These are phyloP conservation scores for Pygoscelis adeliae DNA, from an alignment of 2,113 vertebrate genomes.

Conservation along the genomic window DNA sequence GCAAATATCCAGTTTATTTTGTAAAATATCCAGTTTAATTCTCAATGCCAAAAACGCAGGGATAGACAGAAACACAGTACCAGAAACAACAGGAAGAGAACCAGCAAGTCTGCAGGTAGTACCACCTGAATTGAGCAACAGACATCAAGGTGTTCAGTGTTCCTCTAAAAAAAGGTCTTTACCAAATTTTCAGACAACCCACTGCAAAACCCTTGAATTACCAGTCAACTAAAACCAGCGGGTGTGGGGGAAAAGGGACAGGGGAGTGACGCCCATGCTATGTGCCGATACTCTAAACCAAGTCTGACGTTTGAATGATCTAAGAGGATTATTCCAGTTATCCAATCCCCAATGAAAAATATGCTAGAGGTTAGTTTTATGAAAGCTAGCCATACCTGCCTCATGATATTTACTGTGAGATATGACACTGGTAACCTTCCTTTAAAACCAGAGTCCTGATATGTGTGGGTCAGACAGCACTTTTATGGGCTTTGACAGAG, in stretches of 20 bases:
- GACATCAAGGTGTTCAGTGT: accelerated
- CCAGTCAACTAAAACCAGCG: neutral
- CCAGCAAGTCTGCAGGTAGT: neutral
- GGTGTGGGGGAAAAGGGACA: neutral
- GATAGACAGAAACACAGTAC: neutral
- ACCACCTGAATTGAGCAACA: accelerated
- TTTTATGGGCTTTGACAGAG: neutral
- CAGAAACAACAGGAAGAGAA: neutral
- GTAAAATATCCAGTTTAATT: neutral
- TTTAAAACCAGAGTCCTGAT: neutral
- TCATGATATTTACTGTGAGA: neutral
- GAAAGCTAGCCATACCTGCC: neutral
- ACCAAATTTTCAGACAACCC: neutral
- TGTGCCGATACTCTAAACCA: neutral
- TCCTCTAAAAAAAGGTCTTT: neutral
- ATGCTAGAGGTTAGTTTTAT: neutral
- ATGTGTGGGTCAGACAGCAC: neutral
- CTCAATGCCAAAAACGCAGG: neutral
- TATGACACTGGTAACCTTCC: neutral
- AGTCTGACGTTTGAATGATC: neutral
- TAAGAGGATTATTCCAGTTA: neutral
- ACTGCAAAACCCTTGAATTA: neutral
- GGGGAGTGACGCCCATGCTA: neutral
- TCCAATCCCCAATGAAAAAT: neutral
- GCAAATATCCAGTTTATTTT: neutral